A percentile compares a stretch with the other conserved stretches of the same genome.
These are phyloP conservation scores for Zelostemma sp. DNA, from an alignment of 1,140 invertebrate species.

Conservation along the genomic window DNA sequence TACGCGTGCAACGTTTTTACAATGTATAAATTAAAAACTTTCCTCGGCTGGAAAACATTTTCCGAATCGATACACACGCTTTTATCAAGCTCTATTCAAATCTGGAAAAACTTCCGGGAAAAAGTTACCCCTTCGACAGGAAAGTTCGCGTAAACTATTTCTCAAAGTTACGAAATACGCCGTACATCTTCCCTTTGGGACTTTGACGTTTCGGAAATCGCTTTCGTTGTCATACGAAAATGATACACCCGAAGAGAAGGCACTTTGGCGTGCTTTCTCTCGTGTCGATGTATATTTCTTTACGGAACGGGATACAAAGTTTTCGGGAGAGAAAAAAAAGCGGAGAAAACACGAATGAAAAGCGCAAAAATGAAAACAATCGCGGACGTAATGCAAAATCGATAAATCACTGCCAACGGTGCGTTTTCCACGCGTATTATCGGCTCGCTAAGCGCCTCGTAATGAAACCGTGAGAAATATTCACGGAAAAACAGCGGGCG, in stretches of 20 bases:
- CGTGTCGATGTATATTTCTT: not conserved
- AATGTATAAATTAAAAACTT: no score
- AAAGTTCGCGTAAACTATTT: not conserved
- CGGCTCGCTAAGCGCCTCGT: not conserved
- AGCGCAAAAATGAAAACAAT: conserved; percentile 1
- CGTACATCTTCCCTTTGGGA: not conserved
- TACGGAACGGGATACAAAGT: not conserved
- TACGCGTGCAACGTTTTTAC: no score
- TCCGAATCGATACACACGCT: no score
- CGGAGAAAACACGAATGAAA: not conserved
- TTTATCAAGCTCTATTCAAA: no score
- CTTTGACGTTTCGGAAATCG: not conserved
- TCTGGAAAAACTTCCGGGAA: not conserved
- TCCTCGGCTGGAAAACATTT: no score
- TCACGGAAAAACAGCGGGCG: not conserved
- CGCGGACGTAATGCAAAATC: not conserved
- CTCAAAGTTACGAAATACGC: not conserved
- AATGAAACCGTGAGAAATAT: conserved; percentile 7
- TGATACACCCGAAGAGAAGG: not conserved
- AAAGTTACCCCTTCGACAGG: no score
- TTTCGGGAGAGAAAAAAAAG: not conserved
- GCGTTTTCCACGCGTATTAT: conserved; percentile 7
- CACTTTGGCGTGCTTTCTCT: not conserved
- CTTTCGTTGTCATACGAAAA: not conserved
- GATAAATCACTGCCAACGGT: not conserved